Evolutionary conservation across 2,113 vertebrate genomes (phyloP).

Genomic region (Myrmecophaga tridactyla): DNA sequence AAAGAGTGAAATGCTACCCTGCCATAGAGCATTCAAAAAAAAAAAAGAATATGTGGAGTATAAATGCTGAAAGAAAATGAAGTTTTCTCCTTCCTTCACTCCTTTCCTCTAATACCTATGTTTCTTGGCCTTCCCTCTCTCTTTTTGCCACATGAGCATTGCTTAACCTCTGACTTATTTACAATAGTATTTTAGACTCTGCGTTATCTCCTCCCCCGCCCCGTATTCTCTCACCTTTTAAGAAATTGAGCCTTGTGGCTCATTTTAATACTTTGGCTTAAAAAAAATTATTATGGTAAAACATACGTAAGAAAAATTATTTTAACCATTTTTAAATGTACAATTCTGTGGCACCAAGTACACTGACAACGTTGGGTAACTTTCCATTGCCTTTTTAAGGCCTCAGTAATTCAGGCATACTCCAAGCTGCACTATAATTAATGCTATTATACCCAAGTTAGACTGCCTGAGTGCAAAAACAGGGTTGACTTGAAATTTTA

Average conservation of each 20-base stretch:
- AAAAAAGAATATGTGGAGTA: background rate
- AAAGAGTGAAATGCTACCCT: too few species aligned
- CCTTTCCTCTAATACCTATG: background rate
- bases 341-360: too few species aligned
- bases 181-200: slow-evolving; percentile 9
- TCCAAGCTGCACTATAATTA: background rate
- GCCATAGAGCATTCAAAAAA: too few species aligned
- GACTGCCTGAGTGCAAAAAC: background rate
- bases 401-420: background rate
- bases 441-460: background rate
- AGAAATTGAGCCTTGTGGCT: slow-evolving; percentile 29
- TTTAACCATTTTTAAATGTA: too few species aligned
- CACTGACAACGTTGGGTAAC: too few species aligned
- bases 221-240: slow-evolving; percentile 52
- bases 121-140: background rate
- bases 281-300: too few species aligned
- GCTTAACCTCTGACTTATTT: slow-evolving; percentile 43
- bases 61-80: background rate
- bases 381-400: background rate
- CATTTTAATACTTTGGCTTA: slow-evolving; percentile 44
- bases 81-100: background rate
- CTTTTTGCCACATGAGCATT: background rate
- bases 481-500: background rate
- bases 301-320: too few species aligned
- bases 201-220: slow-evolving; percentile 5